phyloP scores from a whole-genome alignment of 2,113 vertebrate genomes.

The Rana temporaria region DNA sequence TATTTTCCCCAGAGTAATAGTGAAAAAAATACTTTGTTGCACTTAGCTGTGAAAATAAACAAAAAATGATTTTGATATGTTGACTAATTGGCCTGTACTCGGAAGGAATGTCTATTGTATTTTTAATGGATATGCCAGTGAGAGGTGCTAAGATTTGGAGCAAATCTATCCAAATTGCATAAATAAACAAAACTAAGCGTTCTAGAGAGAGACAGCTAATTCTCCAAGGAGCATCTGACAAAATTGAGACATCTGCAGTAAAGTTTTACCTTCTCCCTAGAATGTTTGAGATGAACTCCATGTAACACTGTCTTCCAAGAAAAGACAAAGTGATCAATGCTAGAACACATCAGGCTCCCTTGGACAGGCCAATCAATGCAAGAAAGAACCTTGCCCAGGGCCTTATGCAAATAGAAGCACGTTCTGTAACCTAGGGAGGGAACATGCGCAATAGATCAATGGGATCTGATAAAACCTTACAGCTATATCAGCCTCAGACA shows the following conservation, averaged over 20 bases:
- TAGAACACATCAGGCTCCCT: constrained; percentile 92
- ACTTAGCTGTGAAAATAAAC: not conserved
- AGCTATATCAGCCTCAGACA: constrained; percentile 91
- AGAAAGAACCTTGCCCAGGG: constrained; percentile 99
- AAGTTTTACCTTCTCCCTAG: constrained; percentile 84
- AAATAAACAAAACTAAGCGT: constrained; percentile 56
- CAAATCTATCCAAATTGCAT: constrained; percentile 64
- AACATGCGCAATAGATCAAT: constrained; percentile 99
- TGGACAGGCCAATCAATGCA: constrained; percentile 99
- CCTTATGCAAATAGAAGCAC: constrained; percentile 99
- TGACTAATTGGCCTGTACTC: constrained; percentile 38
- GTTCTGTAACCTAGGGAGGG: constrained; percentile 91
- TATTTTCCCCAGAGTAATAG: not conserved
- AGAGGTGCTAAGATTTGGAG: constrained; percentile 35
- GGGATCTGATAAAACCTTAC: constrained; percentile 91
- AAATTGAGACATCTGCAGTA: constrained; percentile 80
- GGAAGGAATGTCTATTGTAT: constrained; percentile 16
- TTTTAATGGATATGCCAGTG: constrained; percentile 36
- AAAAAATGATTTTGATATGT: constrained; percentile 9
- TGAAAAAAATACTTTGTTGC: not conserved
- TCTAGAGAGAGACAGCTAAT: constrained; percentile 49
- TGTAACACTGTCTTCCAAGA: constrained; percentile 91
- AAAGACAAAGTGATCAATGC: constrained; percentile 96
- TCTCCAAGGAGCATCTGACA: constrained; percentile 76
- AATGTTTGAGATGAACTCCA: constrained; percentile 91